Evolutionary conservation across 1,140 invertebrate genomes (phyloP).

Genomic region (Berghia stephanieae): DNA sequence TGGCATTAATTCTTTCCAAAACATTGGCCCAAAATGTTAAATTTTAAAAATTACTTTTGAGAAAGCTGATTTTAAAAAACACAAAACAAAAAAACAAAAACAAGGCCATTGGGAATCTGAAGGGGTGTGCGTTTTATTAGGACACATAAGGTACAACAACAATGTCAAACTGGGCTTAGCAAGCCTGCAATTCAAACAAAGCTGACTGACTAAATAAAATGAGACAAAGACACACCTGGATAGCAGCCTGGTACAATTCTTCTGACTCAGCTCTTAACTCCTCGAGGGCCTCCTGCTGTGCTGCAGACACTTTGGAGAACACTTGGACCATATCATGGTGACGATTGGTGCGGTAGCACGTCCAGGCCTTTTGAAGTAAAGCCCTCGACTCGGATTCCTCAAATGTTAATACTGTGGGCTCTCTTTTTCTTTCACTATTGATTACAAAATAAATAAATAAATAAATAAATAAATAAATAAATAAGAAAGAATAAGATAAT

Average conservation of each 20-base stretch:
- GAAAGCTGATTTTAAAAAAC: too few species aligned
- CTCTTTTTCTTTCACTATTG: constrained; percentile 21
- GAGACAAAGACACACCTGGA: constrained; percentile 24
- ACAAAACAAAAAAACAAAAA: too few species aligned
- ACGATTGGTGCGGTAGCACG: background rate
- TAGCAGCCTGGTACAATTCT: constrained; percentile 22
- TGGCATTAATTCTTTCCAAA: too few species aligned
- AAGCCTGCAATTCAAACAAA: too few species aligned
- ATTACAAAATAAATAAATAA: background rate
- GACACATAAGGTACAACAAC: too few species aligned
- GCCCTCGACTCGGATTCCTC: constrained; percentile 18
- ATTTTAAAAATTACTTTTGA: too few species aligned
- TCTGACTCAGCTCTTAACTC: constrained; percentile 20
- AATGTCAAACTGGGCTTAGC: too few species aligned
- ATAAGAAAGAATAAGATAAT: background rate
- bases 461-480: background rate
- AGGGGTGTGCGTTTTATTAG: too few species aligned
- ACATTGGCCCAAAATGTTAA: too few species aligned
- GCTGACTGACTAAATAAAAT: too few species aligned
- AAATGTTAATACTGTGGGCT: background rate
- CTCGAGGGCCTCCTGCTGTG: constrained; percentile 19
- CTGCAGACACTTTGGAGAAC: background rate
- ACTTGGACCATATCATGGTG: background rate
- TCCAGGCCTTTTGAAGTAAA: constrained; percentile 9
- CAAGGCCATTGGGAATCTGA: too few species aligned